Evolutionary conservation across 2,888 invertebrate species (phyloP), one percentile per base, ranked within the genome.

Genomic region (Microchrysa polita): DNA sequence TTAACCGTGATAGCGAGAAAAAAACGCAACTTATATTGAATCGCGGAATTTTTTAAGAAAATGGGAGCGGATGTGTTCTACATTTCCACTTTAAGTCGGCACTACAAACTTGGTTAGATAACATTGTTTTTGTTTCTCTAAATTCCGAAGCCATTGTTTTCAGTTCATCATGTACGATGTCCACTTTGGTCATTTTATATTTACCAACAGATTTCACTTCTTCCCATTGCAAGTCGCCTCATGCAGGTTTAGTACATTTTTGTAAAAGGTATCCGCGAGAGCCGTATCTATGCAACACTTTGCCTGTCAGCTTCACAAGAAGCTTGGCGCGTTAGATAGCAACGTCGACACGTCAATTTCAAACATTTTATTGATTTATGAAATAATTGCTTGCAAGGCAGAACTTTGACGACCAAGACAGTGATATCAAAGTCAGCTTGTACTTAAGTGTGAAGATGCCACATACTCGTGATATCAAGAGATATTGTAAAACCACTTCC

Each of bases 331-430:
- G 65, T 22, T 20, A 65, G 53, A 67, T 67, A 53, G 27, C 44
- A 14, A 53, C 52, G 67, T 53, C 53, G 23, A 16, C 53, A 67
- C 27, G 67, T 52, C 69, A 69, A 55, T 55, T 69, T 40, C 40
- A 48, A 67, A 69, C 69, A 69, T 69, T 69, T 69, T 69, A 69
- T 69, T 69, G 69, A 69, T 69, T 69, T 69, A 69, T 69, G 69
- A 69, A 69, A 69, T 69, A 69, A 69, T 69, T 69, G 69, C 69
- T 55, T 18, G 55, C 20, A 27, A 27, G 9, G 52, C 69, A 23
- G 55, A 69, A 69, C 69, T 55, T 69, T 67, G 20, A 53, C 27
- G 65, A 34, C 40, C 20, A 55, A 40, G n/a, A n/a, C n/a, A n/a
- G 27, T 61, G 53, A 57, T 69, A 69, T 69, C 69, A 55, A 40